A percentile compares a stretch with the other conserved stretches of the same genome.
Conservation (phyloP, 2,113 vertebrate genomes). For the Stigmatopora nigra region DNA sequence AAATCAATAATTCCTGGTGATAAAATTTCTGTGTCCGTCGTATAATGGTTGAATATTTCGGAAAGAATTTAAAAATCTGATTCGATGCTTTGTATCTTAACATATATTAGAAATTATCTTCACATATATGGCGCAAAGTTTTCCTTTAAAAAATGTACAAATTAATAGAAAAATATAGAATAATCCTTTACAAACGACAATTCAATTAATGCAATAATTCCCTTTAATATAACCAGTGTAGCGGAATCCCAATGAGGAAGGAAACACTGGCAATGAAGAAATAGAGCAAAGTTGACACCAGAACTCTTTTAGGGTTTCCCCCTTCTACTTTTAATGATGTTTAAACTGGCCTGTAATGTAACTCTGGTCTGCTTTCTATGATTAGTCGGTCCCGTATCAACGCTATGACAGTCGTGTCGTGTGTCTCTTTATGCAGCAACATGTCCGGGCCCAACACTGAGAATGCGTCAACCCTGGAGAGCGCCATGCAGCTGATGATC, state of each 20-base stretch:
- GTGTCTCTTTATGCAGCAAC: conserved; percentile 27
- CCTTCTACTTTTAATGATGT: not conserved
- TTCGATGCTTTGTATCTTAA: no score
- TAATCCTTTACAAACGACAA: no score
- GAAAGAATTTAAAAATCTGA: not conserved
- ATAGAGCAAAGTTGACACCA: conserved; percentile 1
- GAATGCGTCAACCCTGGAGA: conserved; percentile 70
- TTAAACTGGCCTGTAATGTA: not conserved
- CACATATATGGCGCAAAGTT: no score
- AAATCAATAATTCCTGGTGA: no score
- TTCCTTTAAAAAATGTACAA: no score
- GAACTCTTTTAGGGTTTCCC: conserved; percentile 7
- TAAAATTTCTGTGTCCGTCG: not conserved
- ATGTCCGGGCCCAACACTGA: conserved; percentile 65
- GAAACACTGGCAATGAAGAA: no score
- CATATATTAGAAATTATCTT: not conserved
- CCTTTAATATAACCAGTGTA: no score
- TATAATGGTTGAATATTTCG: no score
- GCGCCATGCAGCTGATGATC: conserved; percentile 79
- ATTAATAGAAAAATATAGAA: no score
- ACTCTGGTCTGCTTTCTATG: not conserved
- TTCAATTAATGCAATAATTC: no score
- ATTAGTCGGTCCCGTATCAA: not conserved
- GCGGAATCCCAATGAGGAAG: no score
- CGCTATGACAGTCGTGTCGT: no score